These are phyloP conservation scores for Silurus meridionalis DNA, from an alignment of 2,113 vertebrate genomes.

Conservation along the genomic window DNA sequence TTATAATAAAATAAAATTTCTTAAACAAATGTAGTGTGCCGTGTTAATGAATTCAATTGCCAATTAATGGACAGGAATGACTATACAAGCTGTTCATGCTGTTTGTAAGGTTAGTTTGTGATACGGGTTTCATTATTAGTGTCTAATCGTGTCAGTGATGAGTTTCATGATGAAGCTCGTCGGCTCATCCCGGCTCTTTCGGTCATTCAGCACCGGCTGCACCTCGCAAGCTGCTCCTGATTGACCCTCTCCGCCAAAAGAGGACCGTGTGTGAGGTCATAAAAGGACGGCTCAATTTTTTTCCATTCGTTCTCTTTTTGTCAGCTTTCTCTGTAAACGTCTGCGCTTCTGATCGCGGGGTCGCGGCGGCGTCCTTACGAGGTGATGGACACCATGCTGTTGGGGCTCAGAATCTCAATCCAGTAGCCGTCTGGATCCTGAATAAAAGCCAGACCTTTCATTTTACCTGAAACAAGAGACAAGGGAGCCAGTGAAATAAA, in stretches of 20 bases:
- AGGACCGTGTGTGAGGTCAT: background rate
- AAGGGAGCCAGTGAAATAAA: background rate
- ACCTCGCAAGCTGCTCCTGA: background rate
- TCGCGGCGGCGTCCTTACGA: constrained; percentile 59
- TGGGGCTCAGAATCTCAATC: constrained; percentile 97
- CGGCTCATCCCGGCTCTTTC: background rate
- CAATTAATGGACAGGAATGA: background rate
- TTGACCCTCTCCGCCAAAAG: background rate
- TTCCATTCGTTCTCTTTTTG: background rate
- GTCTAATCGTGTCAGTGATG: background rate
- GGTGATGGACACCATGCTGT: constrained; percentile 82
- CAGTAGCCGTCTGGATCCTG: constrained; percentile 98
- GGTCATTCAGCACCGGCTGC: background rate
- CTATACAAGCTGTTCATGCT: background rate
- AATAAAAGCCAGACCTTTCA: constrained; percentile 96
- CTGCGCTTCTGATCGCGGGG: background rate
- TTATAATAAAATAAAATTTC: background rate
- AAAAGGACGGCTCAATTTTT: background rate
- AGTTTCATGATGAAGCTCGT: background rate
- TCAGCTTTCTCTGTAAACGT: background rate
- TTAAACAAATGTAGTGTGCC: background rate
- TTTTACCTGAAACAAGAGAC: constrained; percentile 80
- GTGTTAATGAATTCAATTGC: background rate
- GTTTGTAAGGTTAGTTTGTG: background rate
- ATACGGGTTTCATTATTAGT: background rate